Evolutionary conservation across 2,888 invertebrate genomes (phyloP).

Genomic region (Drosophila barbarae): DNA sequence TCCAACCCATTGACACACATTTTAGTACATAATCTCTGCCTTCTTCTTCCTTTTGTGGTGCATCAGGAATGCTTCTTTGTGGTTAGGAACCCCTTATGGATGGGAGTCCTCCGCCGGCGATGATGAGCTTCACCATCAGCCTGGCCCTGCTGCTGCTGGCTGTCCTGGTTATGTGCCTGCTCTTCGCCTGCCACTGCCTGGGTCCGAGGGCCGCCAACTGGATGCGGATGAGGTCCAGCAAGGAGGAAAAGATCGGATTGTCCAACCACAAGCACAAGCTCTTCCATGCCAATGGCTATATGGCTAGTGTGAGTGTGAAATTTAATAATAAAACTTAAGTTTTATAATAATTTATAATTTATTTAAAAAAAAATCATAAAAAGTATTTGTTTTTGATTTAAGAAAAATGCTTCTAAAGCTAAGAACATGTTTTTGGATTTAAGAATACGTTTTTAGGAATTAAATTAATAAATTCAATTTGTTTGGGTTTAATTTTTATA

Average conservation of each 20-base stretch:
- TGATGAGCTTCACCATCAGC: slow-evolving; percentile 71
- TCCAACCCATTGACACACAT: not conserved
- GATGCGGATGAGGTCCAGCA: slow-evolving; percentile 77
- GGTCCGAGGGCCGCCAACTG: slow-evolving; percentile 78
- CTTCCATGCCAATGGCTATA: slow-evolving; percentile 84
- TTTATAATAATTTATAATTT: too few species aligned
- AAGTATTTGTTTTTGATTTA: too few species aligned
- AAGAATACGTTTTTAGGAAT: too few species aligned
- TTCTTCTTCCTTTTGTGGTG: not conserved
- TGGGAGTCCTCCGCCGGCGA: slow-evolving; percentile 58
- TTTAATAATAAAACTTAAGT: too few species aligned
- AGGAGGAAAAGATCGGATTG: slow-evolving; percentile 79
- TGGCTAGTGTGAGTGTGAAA: slow-evolving; percentile 80
- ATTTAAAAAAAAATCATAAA: too few species aligned
- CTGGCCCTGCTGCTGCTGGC: slow-evolving; percentile 73
- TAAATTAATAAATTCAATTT: too few species aligned
- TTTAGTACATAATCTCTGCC: too few species aligned
- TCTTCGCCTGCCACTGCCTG: slow-evolving; percentile 77
- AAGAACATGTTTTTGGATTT: too few species aligned
- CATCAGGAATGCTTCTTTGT: not conserved
- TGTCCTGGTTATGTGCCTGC: slow-evolving; percentile 73
- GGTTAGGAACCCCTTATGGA: slow-evolving; percentile 59
- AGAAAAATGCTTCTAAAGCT: too few species aligned
- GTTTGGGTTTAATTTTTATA: too few species aligned
- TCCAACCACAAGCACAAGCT: slow-evolving; percentile 80